Conservation (phyloP, 2,888 invertebrate genomes). For the Scaptomyza parva region DNA sequence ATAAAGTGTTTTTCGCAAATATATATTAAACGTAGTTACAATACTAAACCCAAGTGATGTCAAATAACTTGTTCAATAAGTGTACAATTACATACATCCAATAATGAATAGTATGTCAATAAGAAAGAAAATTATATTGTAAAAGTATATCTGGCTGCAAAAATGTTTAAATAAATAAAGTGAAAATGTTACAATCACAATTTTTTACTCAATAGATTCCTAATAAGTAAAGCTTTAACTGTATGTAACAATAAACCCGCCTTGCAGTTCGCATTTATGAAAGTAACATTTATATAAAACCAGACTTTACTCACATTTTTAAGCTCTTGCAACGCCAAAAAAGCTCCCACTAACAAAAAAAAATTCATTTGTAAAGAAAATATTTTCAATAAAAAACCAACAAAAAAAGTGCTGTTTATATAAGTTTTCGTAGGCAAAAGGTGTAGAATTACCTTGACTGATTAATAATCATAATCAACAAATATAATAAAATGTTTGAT, state of each 20-base stretch:
- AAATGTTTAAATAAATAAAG: neutral
- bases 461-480: neutral
- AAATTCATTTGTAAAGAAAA: constrained; percentile 2
- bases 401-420: neutral
- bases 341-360: constrained; percentile 11
- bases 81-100: neutral
- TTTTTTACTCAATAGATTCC: constrained; percentile 8
- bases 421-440: neutral
- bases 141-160: constrained; percentile 1
- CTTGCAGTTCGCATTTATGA: constrained; percentile 14
- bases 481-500: neutral
- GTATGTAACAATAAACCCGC: constrained; percentile 11
- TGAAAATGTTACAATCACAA: neutral
- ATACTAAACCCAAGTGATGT: constrained; percentile 1
- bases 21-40: neutral
- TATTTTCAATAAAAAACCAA: neutral
- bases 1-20: constrained; percentile 1
- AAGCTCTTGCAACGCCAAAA: constrained; percentile 15
- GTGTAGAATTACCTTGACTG: neutral
- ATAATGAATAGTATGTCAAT: neutral
- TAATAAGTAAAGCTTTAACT: constrained; percentile 7
- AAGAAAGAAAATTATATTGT: neutral
- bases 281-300: constrained; percentile 18
- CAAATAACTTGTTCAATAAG: constrained; percentile 5
- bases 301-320: constrained; percentile 7